phyloP scores from a whole-genome alignment of 2,113 vertebrate species.

The Tetraodon nigroviridis region DNA sequence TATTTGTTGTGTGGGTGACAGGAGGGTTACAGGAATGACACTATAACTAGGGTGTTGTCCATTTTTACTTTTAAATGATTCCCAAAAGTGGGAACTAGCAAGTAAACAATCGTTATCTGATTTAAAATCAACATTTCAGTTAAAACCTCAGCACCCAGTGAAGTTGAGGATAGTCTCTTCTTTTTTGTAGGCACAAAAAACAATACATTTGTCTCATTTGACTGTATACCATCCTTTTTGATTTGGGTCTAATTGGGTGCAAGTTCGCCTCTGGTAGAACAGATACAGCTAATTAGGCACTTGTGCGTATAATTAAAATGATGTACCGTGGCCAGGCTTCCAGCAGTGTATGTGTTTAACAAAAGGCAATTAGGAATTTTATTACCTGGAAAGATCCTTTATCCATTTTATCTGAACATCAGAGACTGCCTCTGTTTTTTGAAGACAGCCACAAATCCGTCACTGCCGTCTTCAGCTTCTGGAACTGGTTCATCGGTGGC shows the following conservation, averaged over 20 bases:
- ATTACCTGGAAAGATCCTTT: constrained; percentile 72
- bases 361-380: constrained; percentile 69
- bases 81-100: too few relatives aligned
- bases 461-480: constrained; percentile 14
- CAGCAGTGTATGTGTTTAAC: constrained; percentile 67
- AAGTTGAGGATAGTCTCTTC: constrained; percentile 34
- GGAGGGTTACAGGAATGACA: constrained; percentile 38
- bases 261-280: constrained; percentile 71
- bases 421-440: constrained; percentile 38
- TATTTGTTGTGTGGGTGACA: constrained; percentile 29
- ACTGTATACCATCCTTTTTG: constrained; percentile 59
- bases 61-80: too few relatives aligned
- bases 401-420: constrained; percentile 55
- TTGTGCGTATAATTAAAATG: constrained; percentile 73
- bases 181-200: constrained; percentile 59
- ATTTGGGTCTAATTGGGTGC: constrained; percentile 72
- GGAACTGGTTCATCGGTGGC: constrained; percentile 19
- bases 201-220: constrained; percentile 14
- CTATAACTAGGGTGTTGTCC: too few relatives aligned
- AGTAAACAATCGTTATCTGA: constrained; percentile 41
- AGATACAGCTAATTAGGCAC: constrained; percentile 76
- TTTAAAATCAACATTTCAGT: constrained; percentile 48
- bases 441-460: constrained; percentile 35
- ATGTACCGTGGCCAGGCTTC: constrained; percentile 65
- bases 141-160: constrained; percentile 52